phyloP scores from a whole-genome alignment of 1,140 invertebrate genomes.

The Drosophila sucinea region DNA sequence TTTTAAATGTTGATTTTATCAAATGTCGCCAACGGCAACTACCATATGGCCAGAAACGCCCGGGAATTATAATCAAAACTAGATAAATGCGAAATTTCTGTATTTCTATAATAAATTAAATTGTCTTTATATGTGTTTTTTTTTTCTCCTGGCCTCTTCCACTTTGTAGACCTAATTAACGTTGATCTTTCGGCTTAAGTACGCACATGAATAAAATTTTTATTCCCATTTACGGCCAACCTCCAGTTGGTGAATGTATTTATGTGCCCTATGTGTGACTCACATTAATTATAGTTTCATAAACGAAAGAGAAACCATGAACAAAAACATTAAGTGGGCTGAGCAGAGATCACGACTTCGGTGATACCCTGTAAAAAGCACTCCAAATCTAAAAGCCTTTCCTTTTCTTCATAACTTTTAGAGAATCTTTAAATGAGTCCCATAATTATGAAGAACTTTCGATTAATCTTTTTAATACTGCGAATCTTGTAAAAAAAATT shows the following conservation, averaged over 20 bases:
- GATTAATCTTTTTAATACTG: too few species aligned
- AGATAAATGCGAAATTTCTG: too few species aligned
- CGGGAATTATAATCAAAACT: slow-evolving; percentile 5
- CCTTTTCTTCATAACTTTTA: too few species aligned
- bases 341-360: neutral
- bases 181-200: slow-evolving; percentile 28
- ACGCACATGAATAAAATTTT: slow-evolving; percentile 35
- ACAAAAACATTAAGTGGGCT: slow-evolving; percentile 5
- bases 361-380: neutral
- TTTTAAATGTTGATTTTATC: slow-evolving; percentile 64
- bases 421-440: too few species aligned
- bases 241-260: neutral
- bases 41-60: slow-evolving; percentile 35
- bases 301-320: slow-evolving; percentile 3
- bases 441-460: too few species aligned
- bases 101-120: neutral
- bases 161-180: slow-evolving; percentile 47
- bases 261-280: slow-evolving; percentile 26
- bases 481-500: too few species aligned
- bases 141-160: neutral
- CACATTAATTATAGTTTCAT: slow-evolving; percentile 64
- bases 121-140: neutral
- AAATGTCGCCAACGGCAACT: slow-evolving; percentile 13
- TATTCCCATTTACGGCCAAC: slow-evolving; percentile 12
- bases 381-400: too few species aligned